Evolutionary conservation across 2,113 vertebrate species (phyloP).

Genomic region (Perccottus glenii): DNA sequence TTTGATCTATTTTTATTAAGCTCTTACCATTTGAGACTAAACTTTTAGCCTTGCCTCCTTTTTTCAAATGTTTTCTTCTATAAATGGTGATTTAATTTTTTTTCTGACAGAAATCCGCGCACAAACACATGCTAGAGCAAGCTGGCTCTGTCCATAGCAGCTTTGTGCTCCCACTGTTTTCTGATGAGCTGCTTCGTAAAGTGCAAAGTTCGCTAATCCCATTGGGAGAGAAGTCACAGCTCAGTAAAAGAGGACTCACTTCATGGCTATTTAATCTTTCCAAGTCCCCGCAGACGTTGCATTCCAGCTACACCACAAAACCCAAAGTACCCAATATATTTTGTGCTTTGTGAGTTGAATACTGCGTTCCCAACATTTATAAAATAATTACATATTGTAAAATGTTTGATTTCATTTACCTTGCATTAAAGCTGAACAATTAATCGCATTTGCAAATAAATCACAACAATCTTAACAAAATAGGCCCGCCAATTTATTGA

Average conservation of each 20-base stretch:
- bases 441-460: too few relatives aligned
- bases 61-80: neutral
- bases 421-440: too few relatives aligned
- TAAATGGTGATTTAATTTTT: neutral
- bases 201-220: conserved; percentile 63
- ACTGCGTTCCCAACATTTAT: neutral
- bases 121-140: conserved; percentile 35
- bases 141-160: conserved; percentile 34
- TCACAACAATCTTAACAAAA: too few relatives aligned
- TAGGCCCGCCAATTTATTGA: too few relatives aligned
- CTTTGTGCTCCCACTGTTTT: conserved; percentile 52
- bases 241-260: conserved; percentile 43
- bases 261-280: conserved; percentile 57
- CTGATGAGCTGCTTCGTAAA: conserved; percentile 61
- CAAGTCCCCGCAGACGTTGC: conserved; percentile 38
- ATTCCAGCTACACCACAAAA: conserved; percentile 25
- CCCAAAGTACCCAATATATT: neutral
- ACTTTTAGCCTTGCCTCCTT: conserved; percentile 1
- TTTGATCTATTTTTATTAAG: neutral
- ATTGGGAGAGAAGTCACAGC: conserved; percentile 46
- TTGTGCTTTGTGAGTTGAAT: neutral
- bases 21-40: conserved; percentile 17
- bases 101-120: conserved; percentile 21
- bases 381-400: neutral
- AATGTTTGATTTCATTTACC: too few relatives aligned